Percentiles rank a stretch among this genome's conserved stretches.
Evolutionary conservation across 2,797 vertebrate species (phyloP).

Genomic region (Premnoplex brunnescens): DNA sequence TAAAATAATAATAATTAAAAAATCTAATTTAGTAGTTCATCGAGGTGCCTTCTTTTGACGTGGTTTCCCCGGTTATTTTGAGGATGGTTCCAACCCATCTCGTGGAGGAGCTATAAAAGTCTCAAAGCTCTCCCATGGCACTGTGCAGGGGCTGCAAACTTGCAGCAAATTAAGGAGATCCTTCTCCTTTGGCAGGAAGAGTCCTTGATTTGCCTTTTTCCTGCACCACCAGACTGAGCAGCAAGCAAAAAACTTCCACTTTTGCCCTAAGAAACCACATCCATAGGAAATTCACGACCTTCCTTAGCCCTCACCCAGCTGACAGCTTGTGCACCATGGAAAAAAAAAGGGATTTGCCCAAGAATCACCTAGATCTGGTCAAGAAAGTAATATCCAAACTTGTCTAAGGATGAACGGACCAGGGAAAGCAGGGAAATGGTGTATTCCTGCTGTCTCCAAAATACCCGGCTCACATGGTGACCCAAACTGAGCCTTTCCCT

Average conservation of each 20-base stretch:
- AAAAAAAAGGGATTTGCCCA: background rate
- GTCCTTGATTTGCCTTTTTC: background rate
- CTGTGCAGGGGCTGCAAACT: background rate
- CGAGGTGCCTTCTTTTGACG: background rate
- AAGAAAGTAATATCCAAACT: background rate
- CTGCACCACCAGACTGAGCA: background rate
- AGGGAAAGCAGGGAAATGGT: fast-evolving
- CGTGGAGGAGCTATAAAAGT: background rate
- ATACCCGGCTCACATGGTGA: background rate
- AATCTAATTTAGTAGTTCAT: background rate
- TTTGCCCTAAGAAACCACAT: background rate
- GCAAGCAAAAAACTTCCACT: background rate
- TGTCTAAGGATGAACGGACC: background rate
- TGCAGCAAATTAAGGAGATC: background rate
- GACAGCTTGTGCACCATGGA: background rate
- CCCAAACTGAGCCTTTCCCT: background rate
- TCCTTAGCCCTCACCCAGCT: background rate
- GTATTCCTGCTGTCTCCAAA: background rate
- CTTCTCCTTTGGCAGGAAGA: background rate
- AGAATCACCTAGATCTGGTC: background rate
- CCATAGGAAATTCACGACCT: background rate
- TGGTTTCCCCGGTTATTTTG: background rate
- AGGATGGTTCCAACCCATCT: background rate
- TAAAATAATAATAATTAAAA: background rate
- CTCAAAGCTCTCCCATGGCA: background rate